Evolutionary conservation across 2,113 vertebrate species (phyloP).

Genomic region (Anhinga rufa): DNA sequence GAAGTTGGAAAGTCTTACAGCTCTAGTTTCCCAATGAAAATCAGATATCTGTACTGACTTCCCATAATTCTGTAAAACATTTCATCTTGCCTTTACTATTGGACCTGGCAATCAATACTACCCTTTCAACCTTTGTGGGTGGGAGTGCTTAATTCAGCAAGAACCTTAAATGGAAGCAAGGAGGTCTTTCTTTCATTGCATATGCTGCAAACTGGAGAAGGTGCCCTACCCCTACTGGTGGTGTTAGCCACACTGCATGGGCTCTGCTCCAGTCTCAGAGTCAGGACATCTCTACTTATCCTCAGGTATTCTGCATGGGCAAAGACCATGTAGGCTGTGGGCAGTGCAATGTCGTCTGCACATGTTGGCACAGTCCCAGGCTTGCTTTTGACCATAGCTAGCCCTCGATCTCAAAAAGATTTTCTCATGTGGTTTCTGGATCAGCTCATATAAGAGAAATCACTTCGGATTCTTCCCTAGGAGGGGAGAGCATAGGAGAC

Average conservation of each 20-base stretch:
- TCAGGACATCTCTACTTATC: neutral
- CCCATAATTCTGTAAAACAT: neutral
- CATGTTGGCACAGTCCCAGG: neutral
- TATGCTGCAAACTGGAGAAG: neutral
- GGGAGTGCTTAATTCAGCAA: neutral
- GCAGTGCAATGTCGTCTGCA: neutral
- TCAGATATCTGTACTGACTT: neutral
- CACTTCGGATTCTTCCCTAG: neutral
- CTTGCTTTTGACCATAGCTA: neutral
- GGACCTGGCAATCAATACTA: neutral
- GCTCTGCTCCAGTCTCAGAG: neutral
- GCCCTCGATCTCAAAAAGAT: neutral
- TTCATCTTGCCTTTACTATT: neutral
- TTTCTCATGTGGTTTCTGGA: neutral
- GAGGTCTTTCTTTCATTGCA: neutral
- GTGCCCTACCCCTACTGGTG: neutral
- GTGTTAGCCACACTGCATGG: neutral
- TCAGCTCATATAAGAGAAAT: neutral
- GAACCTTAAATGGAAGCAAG: neutral
- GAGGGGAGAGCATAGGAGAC: neutral
- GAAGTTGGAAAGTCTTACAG: neutral
- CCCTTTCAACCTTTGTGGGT: neutral
- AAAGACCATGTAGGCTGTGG: neutral
- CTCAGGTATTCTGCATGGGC: neutral
- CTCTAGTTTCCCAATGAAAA: neutral